These are phyloP conservation scores for Zaprionus gabonicus DNA, from an alignment of 1,140 invertebrate genomes.

Conservation along the genomic window DNA sequence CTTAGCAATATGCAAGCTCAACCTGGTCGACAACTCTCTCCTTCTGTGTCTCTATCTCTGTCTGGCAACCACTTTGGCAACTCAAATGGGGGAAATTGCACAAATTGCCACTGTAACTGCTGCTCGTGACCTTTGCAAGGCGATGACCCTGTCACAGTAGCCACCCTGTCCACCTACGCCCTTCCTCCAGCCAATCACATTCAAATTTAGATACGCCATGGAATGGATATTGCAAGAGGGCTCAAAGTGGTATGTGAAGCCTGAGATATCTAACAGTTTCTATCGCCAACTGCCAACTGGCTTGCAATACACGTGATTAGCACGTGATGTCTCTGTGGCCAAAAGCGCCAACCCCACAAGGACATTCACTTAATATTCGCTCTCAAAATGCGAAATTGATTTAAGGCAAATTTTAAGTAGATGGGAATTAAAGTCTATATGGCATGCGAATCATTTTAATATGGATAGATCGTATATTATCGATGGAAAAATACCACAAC, in stretches of 20 bases:
- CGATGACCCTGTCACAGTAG: constrained; percentile 1
- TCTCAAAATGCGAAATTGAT: background rate
- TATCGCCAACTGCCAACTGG: constrained; percentile 9
- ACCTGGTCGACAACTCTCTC: background rate
- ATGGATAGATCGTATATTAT: background rate
- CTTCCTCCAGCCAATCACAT: constrained; percentile 33
- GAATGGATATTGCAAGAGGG: constrained; percentile 60
- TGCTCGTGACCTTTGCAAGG: constrained; percentile 39
- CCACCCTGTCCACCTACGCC: background rate
- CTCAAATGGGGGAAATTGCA: constrained; percentile 38
- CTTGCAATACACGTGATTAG: constrained; percentile 54
- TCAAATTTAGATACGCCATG: constrained; percentile 56
- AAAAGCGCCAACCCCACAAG: background rate
- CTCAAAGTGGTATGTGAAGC: background rate
- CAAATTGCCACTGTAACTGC: constrained; percentile 44
- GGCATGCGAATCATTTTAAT: background rate
- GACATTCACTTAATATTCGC: background rate
- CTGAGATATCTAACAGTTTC: background rate
- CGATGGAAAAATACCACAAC: no score
- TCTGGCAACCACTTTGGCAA: constrained; percentile 13
- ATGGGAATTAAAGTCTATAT: background rate
- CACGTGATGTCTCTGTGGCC: constrained; percentile 13
- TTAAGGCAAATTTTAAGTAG: background rate
- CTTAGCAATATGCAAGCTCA: constrained; percentile 64
- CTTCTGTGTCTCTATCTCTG: background rate